Evolutionary conservation across 2,888 invertebrate species (phyloP), one percentile per base, ranked within the genome.

Genomic region (Crossocerus cetratus): DNA sequence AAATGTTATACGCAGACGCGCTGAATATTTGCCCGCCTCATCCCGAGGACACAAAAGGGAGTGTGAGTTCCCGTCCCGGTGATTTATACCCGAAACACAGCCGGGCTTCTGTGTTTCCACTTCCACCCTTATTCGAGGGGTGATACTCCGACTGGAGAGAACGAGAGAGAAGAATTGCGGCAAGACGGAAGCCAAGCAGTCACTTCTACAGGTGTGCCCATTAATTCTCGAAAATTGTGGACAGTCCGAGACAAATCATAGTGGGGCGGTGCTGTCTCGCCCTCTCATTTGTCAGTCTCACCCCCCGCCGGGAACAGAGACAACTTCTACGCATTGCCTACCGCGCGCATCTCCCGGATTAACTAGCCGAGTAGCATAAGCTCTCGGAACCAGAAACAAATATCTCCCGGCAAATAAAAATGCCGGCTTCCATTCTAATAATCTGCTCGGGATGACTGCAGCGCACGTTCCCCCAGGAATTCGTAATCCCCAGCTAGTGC

Each of bases 1-100:
- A 83, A 84, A 83, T 81, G 84, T 84, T 80, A 77, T 80, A 81
- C 77, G 72, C 81, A 81, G 83, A 77, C 78, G 59, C 75, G 62
- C 76, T 79, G 84, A 84, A 83, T 83, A 83, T 83, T 79, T 84
- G 82, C 78, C 69, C 80, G 80, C 65, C 67, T 56, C 68, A 32
- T 53, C 18, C 62, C 65, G 8, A 68, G 65, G 62, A 83, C 11
- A 32, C 78, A 78, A 81, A 76, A 61, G 71, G 69, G 64, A 32
- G 56, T 16, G 42, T n/a, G 21, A 45, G 11, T 32, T 32, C 32
- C 49, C 11, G 49, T 49, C n/a, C 13, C 16, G 66, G 71, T 80
- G 80, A 80, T 80, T 80, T 80, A 80, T 80, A 74, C 72, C 13
- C 65, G 70, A 54, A 63, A 69, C 59, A 62, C 54, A 18, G 16